Conservation (phyloP, 2,888 invertebrate species). For the Tribolium freemani region DNA sequence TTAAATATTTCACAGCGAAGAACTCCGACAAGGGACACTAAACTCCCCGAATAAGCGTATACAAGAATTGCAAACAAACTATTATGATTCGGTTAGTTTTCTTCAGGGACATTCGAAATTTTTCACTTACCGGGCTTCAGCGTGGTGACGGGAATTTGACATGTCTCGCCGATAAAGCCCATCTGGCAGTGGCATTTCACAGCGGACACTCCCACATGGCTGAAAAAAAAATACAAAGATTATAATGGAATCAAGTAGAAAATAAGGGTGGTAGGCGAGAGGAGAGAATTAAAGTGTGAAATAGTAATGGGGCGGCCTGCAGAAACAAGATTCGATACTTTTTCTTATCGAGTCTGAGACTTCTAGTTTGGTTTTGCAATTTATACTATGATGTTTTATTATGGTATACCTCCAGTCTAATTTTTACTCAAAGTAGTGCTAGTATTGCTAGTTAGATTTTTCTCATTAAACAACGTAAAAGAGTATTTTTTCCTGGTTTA, state of each 20-base stretch:
- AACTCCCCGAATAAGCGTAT: constrained; percentile 23
- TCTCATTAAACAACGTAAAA: no score
- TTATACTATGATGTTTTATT: no score
- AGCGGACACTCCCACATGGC: constrained; percentile 83
- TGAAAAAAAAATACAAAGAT: constrained; percentile 65
- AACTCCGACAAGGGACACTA: no score
- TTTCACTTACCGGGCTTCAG: constrained; percentile 63
- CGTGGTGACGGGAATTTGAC: constrained; percentile 74
- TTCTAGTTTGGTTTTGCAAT: no score
- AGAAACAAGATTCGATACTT: no score
- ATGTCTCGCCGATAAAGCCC: constrained; percentile 79
- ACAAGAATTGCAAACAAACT: constrained; percentile 25
- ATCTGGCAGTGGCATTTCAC: constrained; percentile 79
- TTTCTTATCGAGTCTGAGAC: no score
- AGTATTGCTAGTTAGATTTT: no score
- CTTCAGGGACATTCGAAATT: not conserved
- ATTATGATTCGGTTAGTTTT: constrained; percentile 3
- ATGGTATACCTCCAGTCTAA: no score
- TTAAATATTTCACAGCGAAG: constrained; percentile 27
- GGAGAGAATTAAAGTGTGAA: no score
- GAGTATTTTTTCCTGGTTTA: no score
- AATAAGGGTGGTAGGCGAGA: not conserved
- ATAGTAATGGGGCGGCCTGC: no score
- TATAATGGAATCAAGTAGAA: not conserved
- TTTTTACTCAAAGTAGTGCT: no score